phyloP scores from a whole-genome alignment of 2,888 invertebrate genomes.

The Mechanitis messenoides region DNA sequence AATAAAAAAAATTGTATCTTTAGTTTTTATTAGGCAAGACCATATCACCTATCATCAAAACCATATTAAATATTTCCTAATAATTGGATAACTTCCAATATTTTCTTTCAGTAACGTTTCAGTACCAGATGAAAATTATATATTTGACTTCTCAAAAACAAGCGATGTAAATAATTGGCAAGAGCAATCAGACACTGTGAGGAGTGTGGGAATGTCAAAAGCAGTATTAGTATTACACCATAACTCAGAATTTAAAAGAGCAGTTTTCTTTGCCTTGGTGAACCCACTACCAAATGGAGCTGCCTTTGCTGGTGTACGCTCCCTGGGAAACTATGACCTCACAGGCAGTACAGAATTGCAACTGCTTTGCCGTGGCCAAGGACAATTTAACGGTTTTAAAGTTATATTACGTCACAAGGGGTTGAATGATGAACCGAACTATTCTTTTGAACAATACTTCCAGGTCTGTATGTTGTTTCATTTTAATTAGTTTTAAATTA shows the following conservation, averaged over 20 bases:
- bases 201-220: conserved; percentile 81
- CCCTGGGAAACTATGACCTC: conserved; percentile 68
- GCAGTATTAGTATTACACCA: conserved; percentile 77
- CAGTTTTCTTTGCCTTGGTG: conserved; percentile 78
- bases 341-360: conserved; percentile 66
- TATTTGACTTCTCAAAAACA: conserved; percentile 78
- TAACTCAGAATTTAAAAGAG: conserved; percentile 77
- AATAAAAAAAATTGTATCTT: no score
- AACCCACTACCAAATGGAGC: conserved; percentile 82
- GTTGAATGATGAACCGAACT: conserved; percentile 73
- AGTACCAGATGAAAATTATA: conserved; percentile 44
- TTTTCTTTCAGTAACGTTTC: conserved; percentile 38
- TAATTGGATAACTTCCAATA: background rate
- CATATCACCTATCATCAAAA: no score
- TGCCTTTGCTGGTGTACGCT: conserved; percentile 79
- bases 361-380: conserved; percentile 77
- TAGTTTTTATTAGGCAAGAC: no score
- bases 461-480: conserved; percentile 52
- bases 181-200: conserved; percentile 80
- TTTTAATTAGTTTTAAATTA: conserved; percentile 37
- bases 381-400: conserved; percentile 77
- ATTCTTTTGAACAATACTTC: conserved; percentile 78
- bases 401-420: conserved; percentile 77
- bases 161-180: conserved; percentile 74
- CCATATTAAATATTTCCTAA: background rate